These are phyloP conservation scores for Puffinus mauretanicus DNA, from an alignment of 2,113 vertebrate species.

Conservation along the genomic window DNA sequence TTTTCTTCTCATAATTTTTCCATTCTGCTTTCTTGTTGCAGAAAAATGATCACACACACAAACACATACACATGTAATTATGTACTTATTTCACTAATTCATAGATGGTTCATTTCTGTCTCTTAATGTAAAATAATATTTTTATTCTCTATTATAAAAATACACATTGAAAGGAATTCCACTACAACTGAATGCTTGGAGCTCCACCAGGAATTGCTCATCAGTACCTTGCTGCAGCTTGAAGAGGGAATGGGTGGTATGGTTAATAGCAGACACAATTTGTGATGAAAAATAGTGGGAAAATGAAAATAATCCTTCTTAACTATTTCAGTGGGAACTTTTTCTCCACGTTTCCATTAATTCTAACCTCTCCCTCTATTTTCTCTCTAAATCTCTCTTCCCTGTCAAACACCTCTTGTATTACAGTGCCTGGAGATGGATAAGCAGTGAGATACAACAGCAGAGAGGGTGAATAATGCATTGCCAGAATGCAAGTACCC, in stretches of 20 bases:
- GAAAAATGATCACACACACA: neutral
- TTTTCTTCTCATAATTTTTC: neutral
- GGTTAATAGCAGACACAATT: neutral
- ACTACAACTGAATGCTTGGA: neutral
- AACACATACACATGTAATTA: neutral
- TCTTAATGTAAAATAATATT: neutral
- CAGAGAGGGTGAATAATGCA: neutral
- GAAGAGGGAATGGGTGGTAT: neutral
- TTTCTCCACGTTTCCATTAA: neutral
- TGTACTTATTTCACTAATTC: neutral
- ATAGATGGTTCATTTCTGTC: neutral
- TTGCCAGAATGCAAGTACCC: rapidly evolving
- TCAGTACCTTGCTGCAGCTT: neutral
- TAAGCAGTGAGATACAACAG: neutral
- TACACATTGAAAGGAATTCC: neutral
- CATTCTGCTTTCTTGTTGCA: neutral
- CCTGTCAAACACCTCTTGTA: neutral
- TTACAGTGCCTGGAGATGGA: neutral
- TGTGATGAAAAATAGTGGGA: neutral
- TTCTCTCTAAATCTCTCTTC: neutral
- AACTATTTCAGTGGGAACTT: neutral
- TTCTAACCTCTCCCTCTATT: neutral
- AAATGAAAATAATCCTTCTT: neutral
- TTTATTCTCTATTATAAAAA: neutral
- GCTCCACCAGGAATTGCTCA: neutral